phyloP scores from a whole-genome alignment of 2,797 vertebrate species.

The Furcifer pardalis region DNA sequence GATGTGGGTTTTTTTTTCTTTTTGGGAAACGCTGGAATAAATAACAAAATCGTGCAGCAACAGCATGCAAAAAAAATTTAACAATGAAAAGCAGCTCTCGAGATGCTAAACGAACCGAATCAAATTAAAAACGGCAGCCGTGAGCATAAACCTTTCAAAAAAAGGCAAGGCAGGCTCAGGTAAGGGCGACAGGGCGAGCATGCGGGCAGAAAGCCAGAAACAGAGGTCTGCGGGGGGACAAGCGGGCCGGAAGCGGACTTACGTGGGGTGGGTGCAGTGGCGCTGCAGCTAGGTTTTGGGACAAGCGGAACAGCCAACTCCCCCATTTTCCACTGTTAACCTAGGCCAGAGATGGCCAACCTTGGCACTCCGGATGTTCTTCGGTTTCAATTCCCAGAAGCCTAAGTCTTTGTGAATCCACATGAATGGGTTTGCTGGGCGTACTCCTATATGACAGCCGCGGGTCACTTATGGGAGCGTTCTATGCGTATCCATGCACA shows the following conservation, averaged over 20 bases:
- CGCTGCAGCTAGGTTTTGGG: neutral
- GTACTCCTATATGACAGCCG: too few relatives aligned
- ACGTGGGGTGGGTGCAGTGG: too few relatives aligned
- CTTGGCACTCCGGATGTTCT: too few relatives aligned
- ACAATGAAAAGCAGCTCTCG: slow-evolving; percentile 47
- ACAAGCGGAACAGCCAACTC: too few relatives aligned
- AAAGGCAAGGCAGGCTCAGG: slow-evolving; percentile 65
- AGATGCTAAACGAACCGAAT: slow-evolving; percentile 39
- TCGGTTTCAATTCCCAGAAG: too few relatives aligned
- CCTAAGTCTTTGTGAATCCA: too few relatives aligned
- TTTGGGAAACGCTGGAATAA: slow-evolving; percentile 10
- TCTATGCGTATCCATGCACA: too few relatives aligned
- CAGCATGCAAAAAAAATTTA: neutral
- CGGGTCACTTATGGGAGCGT: too few relatives aligned
- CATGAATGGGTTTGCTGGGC: too few relatives aligned
- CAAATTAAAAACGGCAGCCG: slow-evolving; percentile 56
- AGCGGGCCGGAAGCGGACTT: slow-evolving; percentile 41
- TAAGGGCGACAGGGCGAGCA: slow-evolving; percentile 86
- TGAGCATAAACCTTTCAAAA: slow-evolving; percentile 34
- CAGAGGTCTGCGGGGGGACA: slow-evolving; percentile 33
- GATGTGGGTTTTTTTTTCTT: neutral
- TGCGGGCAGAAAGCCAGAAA: slow-evolving; percentile 75
- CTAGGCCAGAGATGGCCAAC: too few relatives aligned
- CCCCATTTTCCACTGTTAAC: too few relatives aligned
- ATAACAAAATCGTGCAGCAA: neutral